Evolutionary conservation across 2,113 vertebrate genomes (phyloP).

Genomic region (Clupea harengus): DNA sequence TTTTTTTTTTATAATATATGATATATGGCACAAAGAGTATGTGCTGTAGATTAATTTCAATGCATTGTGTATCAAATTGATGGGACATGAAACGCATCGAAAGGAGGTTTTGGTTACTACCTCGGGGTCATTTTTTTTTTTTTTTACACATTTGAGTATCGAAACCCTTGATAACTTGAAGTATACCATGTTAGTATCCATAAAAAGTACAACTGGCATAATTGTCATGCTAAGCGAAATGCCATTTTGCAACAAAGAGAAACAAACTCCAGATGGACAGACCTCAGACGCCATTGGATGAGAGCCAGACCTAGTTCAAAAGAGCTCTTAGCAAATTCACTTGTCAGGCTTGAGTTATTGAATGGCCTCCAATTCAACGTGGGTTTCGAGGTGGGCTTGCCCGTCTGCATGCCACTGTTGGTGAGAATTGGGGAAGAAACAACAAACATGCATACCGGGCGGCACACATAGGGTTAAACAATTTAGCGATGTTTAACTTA

Average conservation of each 20-base stretch:
- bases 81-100: not conserved
- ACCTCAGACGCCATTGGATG: constrained; percentile 43
- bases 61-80: no score
- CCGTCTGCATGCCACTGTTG: constrained; percentile 23
- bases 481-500: constrained; percentile 13
- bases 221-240: not conserved
- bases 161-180: not conserved
- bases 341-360: not conserved
- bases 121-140: not conserved
- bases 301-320: constrained; percentile 36
- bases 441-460: constrained; percentile 25
- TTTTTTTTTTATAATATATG: no score
- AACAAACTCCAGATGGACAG: constrained; percentile 61
- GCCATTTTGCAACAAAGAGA: constrained; percentile 17
- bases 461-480: constrained; percentile 28
- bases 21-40: not conserved
- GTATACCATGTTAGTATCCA: not conserved
- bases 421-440: not conserved
- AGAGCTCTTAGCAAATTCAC: constrained; percentile 30
- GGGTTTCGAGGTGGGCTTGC: not conserved
- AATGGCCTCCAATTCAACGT: not conserved
- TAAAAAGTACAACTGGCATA: not conserved
- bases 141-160: not conserved
- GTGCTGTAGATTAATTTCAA: not conserved
- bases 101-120: not conserved